Base-by-base conservation (phyloP, 2,888 invertebrate species). In the Rugalucina vietnamica region DNA sequence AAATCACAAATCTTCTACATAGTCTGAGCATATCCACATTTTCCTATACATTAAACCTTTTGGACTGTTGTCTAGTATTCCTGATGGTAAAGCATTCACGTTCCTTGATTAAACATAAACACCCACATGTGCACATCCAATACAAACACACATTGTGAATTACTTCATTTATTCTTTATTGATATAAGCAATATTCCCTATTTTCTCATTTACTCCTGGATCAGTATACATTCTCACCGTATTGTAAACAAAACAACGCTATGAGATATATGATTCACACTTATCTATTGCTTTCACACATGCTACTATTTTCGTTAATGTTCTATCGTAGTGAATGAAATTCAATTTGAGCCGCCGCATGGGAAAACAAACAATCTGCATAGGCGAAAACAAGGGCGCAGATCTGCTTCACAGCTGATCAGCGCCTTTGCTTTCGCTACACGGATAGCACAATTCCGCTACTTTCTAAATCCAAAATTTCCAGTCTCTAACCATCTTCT, bases 21-120 rank as follows among this genome's bases (percentile, higher is more conserved):
- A 72, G 82, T 78, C 50, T 83, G 34, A 77, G 81, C 87, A 87
- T 87, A 81, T 65, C 78, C 82, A 76, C 80, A 78, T 87, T 72
- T 76, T 65, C 34, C 21, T 65, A 34, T 65, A 34, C 34, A 34
- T 12, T 65, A 21, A 65, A 65, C 1, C 8, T 29, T 29, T 65
- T 34, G 34, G 32, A 34, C 65, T n/a, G n/a, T n/a, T n/a, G n/a
- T n/a, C n/a, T n/a, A n/a, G n/a, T n/a, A n/a, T n/a, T n/a, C n/a
- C n/a, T n/a, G n/a, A n/a, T n/a, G n/a, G n/a, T 14, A 65, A 32
- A 65, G 65, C 21, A 65, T 34, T 65, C 34, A 65, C 21, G 21
- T 1, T 65, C 21, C 34, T 8, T 65, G 34, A 65, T 65, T 21
- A 65, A 65, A 65, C 34, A 65, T 65, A 65, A 65, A 65, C 65